Percentiles rank a stretch among this genome's conserved stretches.
These are phyloP conservation scores for Poecilia velifera DNA, from an alignment of 2,797 vertebrate species.

Conservation along the genomic window DNA sequence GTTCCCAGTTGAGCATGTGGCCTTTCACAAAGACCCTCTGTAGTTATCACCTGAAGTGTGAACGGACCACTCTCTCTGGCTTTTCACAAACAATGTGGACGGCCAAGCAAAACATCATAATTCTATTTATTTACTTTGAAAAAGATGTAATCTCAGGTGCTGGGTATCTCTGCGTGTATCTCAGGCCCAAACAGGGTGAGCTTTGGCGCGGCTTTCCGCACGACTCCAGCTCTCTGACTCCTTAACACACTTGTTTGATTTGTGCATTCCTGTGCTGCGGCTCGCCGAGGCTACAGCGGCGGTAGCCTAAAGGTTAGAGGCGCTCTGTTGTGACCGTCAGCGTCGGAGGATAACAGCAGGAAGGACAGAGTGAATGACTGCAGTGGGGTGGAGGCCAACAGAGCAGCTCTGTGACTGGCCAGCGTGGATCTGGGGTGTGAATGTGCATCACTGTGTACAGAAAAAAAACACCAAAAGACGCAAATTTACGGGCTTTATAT, in stretches of 20 bases:
- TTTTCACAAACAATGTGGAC: constrained; percentile 74
- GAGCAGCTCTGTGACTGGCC: constrained; percentile 13
- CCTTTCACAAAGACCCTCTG: constrained; percentile 79
- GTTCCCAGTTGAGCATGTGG: constrained; percentile 57
- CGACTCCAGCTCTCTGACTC: constrained; percentile 39
- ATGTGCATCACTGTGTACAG: constrained; percentile 10
- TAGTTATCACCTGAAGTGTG: constrained; percentile 84
- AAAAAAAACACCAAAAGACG: not conserved
- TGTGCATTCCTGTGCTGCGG: constrained; percentile 64
- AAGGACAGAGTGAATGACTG: constrained; percentile 20
- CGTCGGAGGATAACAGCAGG: constrained; percentile 37
- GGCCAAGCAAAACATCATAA: constrained; percentile 81
- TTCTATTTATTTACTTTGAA: constrained; percentile 79
- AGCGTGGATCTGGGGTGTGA: constrained; percentile 13
- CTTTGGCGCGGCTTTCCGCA: constrained; percentile 49
- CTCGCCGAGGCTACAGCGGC: constrained; percentile 30
- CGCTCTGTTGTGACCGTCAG: constrained; percentile 22
- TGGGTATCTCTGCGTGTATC: constrained; percentile 67
- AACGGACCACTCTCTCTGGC: constrained; percentile 74
- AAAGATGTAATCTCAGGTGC: constrained; percentile 78
- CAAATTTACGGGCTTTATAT: not conserved
- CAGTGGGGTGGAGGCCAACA: constrained; percentile 11
- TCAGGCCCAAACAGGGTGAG: constrained; percentile 62
- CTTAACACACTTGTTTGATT: constrained; percentile 66
- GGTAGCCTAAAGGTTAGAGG: constrained; percentile 50